These are phyloP conservation scores for Aromia moschata DNA, from an alignment of 2,888 invertebrate species.

Conservation along the genomic window DNA sequence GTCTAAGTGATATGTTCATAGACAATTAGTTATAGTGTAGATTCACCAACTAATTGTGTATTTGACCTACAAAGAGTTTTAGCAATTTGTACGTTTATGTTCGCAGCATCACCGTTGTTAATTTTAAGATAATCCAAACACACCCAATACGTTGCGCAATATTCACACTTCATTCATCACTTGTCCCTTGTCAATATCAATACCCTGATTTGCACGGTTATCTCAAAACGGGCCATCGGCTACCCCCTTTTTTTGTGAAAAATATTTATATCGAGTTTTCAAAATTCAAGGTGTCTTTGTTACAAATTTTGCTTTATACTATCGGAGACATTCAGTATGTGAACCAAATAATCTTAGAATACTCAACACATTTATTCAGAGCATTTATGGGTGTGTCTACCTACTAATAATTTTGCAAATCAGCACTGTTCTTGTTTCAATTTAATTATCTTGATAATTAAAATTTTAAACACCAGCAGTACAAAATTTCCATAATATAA, in stretches of 20 bases:
- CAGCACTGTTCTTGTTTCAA: no score
- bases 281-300: no score
- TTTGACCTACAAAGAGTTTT: conserved; percentile 47
- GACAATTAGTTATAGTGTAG: conserved; percentile 53
- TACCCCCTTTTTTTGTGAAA: no score
- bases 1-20: conserved; percentile 55
- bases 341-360: neutral
- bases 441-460: conserved; percentile 1
- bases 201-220: neutral
- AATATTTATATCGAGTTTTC: no score
- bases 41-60: conserved; percentile 47
- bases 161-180: no score
- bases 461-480: conserved; percentile 31
- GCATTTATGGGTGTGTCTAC: neutral
- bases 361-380: neutral
- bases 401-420: no score
- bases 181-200: neutral
- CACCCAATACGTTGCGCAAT: conserved; percentile 7
- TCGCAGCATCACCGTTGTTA: conserved; percentile 37
- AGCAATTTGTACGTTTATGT: conserved; percentile 29
- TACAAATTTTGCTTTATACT: neutral
- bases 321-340: neutral
- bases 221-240: neutral
- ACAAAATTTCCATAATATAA: conserved; percentile 33
- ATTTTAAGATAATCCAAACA: conserved; percentile 41